Evolutionary conservation across 2,888 invertebrate genomes (phyloP), one percentile per base, ranked within the genome.

Genomic region (Coenonympha arcania): DNA sequence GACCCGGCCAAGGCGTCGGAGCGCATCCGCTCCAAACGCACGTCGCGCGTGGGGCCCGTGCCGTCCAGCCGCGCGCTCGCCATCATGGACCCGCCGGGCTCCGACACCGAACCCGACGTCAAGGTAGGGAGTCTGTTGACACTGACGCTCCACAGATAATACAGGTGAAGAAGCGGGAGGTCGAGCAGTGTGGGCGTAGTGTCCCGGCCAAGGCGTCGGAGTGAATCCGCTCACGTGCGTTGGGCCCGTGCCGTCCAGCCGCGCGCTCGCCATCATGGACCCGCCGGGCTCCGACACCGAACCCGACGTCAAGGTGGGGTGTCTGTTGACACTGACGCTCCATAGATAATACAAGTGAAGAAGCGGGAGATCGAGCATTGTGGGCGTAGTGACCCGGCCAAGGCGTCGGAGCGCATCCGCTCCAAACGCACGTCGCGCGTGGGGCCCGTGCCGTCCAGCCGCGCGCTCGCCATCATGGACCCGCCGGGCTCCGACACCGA

Each of bases 331-430:
- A n/a, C n/a, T n/a, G n/a, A n/a, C n/a, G n/a, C n/a, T 50, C 30
- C 65, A 90, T 67, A 90, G 86, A 79, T 90, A n/a, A 91, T 91
- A 53, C 88, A 89, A 58, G 88, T 88, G 41, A 90, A 90, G 55
- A 92, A 91, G 60, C 82, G 89, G 48, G 94, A 95, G 69, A 85
- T 95, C 8, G 93, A 94, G 56, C 79, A 77, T 52, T 90, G 90
- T 62, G 90, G 92, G 0, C 89, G 90, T 59, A 79, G 83, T 3
- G 81, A 81, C 0, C 81, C 89, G 1, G 88, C 90, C 1, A 92
- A 92, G 78, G 88, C 89, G 2, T 92, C 92, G 46, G 93, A 92
- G 66, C 84, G 92, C 3, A 90, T 92, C 22, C 88, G 92, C 64
- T 90, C 88, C 64, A 89, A 89, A 70, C 76, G 89, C 6, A 77